Evolutionary conservation across 2,888 invertebrate genomes (phyloP).

Genomic region (Chymomyza caudatula): DNA sequence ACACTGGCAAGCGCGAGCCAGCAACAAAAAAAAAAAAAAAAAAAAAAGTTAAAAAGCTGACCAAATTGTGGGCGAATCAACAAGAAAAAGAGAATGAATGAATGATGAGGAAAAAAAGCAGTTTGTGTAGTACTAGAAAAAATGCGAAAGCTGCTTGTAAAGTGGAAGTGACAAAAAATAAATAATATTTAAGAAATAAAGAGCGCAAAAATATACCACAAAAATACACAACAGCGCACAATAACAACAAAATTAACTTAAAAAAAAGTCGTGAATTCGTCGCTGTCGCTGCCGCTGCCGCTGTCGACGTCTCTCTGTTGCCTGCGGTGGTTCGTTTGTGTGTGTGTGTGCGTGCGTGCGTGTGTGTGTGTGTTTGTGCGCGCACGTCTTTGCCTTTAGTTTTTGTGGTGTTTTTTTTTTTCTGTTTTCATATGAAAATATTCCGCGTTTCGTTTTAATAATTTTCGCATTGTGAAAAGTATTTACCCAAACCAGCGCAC

Average conservation of each 20-base stretch:
- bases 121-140: slow-evolving; percentile 52
- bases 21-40: slow-evolving; percentile 33
- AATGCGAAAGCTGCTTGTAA: slow-evolving; percentile 54
- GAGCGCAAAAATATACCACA: slow-evolving; percentile 15
- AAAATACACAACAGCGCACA: slow-evolving; percentile 20
- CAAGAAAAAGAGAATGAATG: slow-evolving; percentile 34
- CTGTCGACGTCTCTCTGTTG: neutral
- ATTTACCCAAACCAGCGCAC: too few species aligned
- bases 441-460: slow-evolving; percentile 26
- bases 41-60: slow-evolving; percentile 28
- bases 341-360: slow-evolving; percentile 17
- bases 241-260: slow-evolving; percentile 28
- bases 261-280: slow-evolving; percentile 63
- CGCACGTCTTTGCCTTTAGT: neutral
- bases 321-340: neutral
- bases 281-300: slow-evolving; percentile 30
- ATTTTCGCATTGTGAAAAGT: slow-evolving; percentile 64
- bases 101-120: slow-evolving; percentile 42
- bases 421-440: neutral
- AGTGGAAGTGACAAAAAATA: slow-evolving; percentile 56
- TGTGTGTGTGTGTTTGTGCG: slow-evolving; percentile 10
- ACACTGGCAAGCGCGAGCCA: neutral
- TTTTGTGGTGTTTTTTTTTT: neutral
- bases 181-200: slow-evolving; percentile 12
- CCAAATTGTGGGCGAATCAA: slow-evolving; percentile 58